phyloP scores from a whole-genome alignment of 2,797 vertebrate genomes.

The Nyctibius grandis region DNA sequence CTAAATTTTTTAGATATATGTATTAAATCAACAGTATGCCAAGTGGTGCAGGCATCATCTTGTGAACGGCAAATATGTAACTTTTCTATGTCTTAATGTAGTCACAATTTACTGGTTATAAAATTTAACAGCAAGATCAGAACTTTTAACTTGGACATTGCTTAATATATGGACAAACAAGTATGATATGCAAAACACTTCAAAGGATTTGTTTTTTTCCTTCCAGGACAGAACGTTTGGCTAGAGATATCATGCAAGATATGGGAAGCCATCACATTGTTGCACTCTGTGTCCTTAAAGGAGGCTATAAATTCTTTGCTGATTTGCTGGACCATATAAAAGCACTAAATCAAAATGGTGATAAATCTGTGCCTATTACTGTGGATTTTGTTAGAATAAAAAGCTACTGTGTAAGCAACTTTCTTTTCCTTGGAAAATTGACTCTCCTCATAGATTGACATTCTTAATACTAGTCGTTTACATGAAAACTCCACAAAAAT shows the following conservation, averaged over 20 bases:
- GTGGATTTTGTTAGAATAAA: slow-evolving; percentile 89
- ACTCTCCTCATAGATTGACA: not conserved
- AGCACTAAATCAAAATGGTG: slow-evolving; percentile 83
- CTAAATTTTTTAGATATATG: not conserved
- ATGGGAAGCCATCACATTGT: slow-evolving; percentile 86
- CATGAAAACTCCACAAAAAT: not conserved
- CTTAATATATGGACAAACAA: not conserved
- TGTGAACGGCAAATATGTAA: not conserved
- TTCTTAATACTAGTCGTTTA: not conserved
- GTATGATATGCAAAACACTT: not conserved
- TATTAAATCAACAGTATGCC: not conserved
- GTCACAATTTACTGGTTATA: not conserved
- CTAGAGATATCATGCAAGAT: slow-evolving; percentile 83
- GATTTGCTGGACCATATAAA: slow-evolving; percentile 88
- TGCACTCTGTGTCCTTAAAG: slow-evolving; percentile 87
- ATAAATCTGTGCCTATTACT: slow-evolving; percentile 84
- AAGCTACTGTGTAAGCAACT: slow-evolving; percentile 80
- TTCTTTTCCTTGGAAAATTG: not conserved
- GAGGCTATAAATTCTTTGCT: slow-evolving; percentile 88
- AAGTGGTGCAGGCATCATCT: not conserved
- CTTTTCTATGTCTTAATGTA: not conserved
- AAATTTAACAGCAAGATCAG: not conserved
- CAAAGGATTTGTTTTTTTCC: not conserved
- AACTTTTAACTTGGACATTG: not conserved
- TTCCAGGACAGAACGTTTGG: slow-evolving; percentile 83